Conservation (phyloP, 2,888 invertebrate genomes). For the Macaria notata region DNA sequence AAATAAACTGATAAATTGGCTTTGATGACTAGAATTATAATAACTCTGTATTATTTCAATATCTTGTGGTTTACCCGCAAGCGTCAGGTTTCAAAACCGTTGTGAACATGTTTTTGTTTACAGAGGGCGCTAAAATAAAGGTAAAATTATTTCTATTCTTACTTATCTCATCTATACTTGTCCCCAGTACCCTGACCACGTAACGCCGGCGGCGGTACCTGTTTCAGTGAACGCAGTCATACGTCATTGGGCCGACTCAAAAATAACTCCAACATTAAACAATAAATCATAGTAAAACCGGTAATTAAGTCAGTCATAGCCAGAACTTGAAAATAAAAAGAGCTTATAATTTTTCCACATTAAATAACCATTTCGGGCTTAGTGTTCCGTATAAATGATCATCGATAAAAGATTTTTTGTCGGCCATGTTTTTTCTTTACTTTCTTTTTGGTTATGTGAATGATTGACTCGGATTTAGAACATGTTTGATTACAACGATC, state of each 20-base stretch:
- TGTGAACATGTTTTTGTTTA: too few relatives aligned
- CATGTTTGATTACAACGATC: neutral
- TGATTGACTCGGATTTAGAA: slow-evolving; percentile 12
- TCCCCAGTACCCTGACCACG: slow-evolving; percentile 28
- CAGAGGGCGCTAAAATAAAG: neutral
- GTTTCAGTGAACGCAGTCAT: slow-evolving; percentile 66
- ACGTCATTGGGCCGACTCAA: slow-evolving; percentile 74
- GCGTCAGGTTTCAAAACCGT: too few relatives aligned
- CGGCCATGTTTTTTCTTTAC: slow-evolving; percentile 10
- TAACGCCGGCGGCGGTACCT: slow-evolving; percentile 75
- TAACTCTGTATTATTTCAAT: too few relatives aligned
- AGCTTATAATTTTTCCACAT: slow-evolving; percentile 78
- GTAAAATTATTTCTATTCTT: neutral
- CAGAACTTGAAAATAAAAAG: slow-evolving; percentile 72
- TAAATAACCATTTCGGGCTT: slow-evolving; percentile 70
- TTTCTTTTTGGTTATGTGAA: slow-evolving; percentile 19
- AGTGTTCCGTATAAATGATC: slow-evolving; percentile 30
- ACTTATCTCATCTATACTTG: neutral
- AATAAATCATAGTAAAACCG: slow-evolving; percentile 80
- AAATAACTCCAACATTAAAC: slow-evolving; percentile 77
- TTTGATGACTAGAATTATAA: too few relatives aligned
- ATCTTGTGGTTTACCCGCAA: too few relatives aligned
- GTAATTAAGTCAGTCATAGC: slow-evolving; percentile 81
- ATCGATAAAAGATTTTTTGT: slow-evolving; percentile 33
- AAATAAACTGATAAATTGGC: too few relatives aligned